Evolutionary conservation across 2,888 invertebrate species (phyloP).

Genomic region (Drosophila formosana): DNA sequence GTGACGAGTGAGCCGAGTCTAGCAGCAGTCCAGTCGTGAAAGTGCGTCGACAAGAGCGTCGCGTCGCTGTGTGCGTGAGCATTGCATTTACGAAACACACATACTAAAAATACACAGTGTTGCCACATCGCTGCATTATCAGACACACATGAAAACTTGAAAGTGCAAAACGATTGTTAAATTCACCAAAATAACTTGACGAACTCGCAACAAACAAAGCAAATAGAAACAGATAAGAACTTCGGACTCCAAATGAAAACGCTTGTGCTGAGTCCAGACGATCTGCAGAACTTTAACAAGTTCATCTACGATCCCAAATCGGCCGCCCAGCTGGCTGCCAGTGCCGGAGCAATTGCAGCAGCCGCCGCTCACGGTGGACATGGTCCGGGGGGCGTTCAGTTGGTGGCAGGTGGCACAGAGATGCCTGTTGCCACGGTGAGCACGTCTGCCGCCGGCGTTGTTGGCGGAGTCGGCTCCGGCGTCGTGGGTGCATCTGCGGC

Average conservation of each 20-base stretch:
- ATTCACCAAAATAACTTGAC: constrained; percentile 9
- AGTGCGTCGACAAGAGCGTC: constrained; percentile 55
- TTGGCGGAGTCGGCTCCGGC: not conserved
- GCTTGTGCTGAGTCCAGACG: constrained; percentile 79
- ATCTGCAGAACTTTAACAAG: constrained; percentile 82
- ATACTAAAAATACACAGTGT: constrained; percentile 25
- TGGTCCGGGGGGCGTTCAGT: constrained; percentile 60
- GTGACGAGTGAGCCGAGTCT: constrained; percentile 26
- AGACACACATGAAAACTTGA: constrained; percentile 37
- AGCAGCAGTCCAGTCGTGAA: constrained; percentile 51
- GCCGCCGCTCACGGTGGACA: constrained; percentile 50
- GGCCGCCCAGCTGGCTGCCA: constrained; percentile 72
- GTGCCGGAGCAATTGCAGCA: constrained; percentile 71
- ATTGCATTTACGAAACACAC: constrained; percentile 22
- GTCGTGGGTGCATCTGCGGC: constrained; percentile 33
- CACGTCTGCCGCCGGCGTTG: constrained; percentile 29
- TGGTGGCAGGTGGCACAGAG: constrained; percentile 40
- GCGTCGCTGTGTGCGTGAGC: constrained; percentile 43
- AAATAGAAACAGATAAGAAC: not conserved
- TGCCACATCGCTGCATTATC: constrained; percentile 40
- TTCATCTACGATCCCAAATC: constrained; percentile 81
- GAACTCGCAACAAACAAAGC: not conserved
- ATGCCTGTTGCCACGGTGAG: constrained; percentile 43
- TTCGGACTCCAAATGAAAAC: constrained; percentile 79
- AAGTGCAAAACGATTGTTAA: constrained; percentile 10